A percentile compares a stretch with the other conserved stretches of the same genome.
Conservation (phyloP, 2,113 vertebrate species). For the Meleagris gallopavo region DNA sequence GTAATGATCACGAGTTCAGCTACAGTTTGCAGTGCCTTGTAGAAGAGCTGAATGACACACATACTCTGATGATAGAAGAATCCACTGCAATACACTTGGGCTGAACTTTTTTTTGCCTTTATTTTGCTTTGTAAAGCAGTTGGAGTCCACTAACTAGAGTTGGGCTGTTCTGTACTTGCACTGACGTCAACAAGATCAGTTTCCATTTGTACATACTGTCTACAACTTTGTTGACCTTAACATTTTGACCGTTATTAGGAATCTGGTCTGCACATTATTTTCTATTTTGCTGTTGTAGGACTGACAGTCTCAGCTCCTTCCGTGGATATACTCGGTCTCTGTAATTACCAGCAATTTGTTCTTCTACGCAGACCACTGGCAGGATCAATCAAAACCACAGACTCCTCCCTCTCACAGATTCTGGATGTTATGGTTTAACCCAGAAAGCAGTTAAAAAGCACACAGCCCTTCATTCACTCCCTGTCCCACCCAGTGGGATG, state of each 20-base stretch:
- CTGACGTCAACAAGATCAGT: not conserved
- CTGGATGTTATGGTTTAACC: not conserved
- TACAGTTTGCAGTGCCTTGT: not conserved
- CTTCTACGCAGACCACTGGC: not conserved
- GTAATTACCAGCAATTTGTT: not conserved
- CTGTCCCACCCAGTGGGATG: no score
- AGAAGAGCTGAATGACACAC: not conserved
- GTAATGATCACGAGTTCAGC: not conserved
- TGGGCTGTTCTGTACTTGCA: not conserved
- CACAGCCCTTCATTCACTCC: no score
- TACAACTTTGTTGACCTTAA: not conserved
- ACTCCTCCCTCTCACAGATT: not conserved
- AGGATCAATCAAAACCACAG: not conserved
- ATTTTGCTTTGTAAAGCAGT: not conserved
- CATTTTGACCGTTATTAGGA: not conserved
- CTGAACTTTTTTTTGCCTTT: not conserved
- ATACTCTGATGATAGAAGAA: accelerated
- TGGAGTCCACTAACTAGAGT: not conserved
- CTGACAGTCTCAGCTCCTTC: not conserved
- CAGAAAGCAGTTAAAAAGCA: no score
- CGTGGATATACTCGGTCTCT: accelerated
- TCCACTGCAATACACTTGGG: not conserved
- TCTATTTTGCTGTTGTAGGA: not conserved
- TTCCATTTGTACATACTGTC: not conserved
- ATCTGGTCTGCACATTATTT: not conserved